Evolutionary conservation across 1,140 invertebrate species (phyloP).

Genomic region (Palaemon carinicauda): DNA sequence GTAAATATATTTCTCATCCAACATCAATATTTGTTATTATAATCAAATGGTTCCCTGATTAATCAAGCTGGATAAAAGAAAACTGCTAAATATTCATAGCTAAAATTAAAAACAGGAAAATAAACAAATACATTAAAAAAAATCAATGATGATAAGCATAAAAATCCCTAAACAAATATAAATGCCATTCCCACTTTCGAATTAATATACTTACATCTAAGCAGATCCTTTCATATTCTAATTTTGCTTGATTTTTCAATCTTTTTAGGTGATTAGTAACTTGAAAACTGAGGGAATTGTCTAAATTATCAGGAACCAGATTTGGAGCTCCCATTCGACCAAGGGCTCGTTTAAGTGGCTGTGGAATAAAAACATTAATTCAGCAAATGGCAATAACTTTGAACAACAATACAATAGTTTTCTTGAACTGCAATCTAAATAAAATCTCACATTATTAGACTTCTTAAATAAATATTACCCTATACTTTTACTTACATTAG

Average conservation of each 20-base stretch:
- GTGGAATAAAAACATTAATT: constrained; percentile 17
- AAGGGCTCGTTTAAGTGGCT: constrained; percentile 89
- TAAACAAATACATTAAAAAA: neutral
- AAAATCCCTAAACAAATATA: neutral
- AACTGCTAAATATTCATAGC: no score
- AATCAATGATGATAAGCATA: neutral
- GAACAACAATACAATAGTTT: constrained; percentile 7
- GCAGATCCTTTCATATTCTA: constrained; percentile 89
- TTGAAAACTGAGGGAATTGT: constrained; percentile 91
- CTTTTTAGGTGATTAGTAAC: constrained; percentile 95
- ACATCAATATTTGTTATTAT: no score
- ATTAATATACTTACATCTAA: constrained; percentile 73
- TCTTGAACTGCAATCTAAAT: no score
- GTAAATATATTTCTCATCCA: no score
- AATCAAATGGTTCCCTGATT: no score
- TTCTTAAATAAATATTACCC: no score
- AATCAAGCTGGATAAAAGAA: no score
- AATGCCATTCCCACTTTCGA: neutral
- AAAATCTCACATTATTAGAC: no score
- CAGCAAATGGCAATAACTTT: neutral
- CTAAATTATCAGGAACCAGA: constrained; percentile 88
- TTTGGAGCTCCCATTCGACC: constrained; percentile 85
- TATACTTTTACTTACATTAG: constrained; percentile 81
- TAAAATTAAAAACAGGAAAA: no score
- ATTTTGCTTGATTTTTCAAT: constrained; percentile 94